Percentiles rank a stretch among this genome's conserved stretches.
These are phyloP conservation scores for Agrotis segetum DNA, from an alignment of 2,888 invertebrate genomes.

Conservation along the genomic window DNA sequence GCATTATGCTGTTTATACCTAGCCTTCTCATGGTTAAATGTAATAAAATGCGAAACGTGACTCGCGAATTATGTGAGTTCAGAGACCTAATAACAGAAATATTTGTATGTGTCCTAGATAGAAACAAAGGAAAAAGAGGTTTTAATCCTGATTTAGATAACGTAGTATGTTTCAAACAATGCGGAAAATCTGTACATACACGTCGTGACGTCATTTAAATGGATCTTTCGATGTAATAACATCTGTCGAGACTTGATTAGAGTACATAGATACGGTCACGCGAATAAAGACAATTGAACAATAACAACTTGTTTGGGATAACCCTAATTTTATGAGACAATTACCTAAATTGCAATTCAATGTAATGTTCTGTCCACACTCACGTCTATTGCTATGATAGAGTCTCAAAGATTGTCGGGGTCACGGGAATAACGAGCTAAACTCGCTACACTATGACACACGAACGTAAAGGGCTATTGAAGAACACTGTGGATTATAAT, in stretches of 20 bases:
- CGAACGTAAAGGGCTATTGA: too few species aligned
- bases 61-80: conserved; percentile 36
- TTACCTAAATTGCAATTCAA: conserved; percentile 20
- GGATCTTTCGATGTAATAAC: conserved; percentile 38
- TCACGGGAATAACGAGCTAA: too few species aligned
- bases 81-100: conserved; percentile 25
- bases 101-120: conserved; percentile 22
- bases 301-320: conserved; percentile 9
- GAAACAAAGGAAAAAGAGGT: conserved; percentile 19
- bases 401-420: background rate
- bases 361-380: background rate
- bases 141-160: conserved; percentile 17
- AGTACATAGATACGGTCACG: conserved; percentile 13
- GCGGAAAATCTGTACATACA: conserved; percentile 23
- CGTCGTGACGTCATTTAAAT: conserved; percentile 27
- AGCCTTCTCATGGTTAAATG: conserved; percentile 35
- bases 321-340: background rate
- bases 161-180: conserved; percentile 4
- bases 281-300: conserved; percentile 19
- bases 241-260: conserved; percentile 20
- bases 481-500: too few species aligned
- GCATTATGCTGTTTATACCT: conserved; percentile 26
- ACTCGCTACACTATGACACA: too few species aligned
- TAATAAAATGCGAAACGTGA: conserved; percentile 47
- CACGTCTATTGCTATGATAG: background rate